phyloP scores from a whole-genome alignment of 2,888 invertebrate species.

The Tetheella fluctuosa region DNA sequence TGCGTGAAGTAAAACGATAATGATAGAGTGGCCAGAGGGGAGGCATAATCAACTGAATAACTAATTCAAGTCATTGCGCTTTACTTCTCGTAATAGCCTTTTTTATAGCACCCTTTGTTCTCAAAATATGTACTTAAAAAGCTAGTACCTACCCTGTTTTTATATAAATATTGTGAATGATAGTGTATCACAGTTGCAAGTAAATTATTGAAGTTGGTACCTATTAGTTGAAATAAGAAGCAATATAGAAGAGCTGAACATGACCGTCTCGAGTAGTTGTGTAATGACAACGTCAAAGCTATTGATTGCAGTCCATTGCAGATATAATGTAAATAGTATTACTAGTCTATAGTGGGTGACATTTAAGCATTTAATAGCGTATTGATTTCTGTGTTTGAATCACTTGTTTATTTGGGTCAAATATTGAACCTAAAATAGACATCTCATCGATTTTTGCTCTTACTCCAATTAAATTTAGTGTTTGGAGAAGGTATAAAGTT shows the following conservation, averaged over 20 bases:
- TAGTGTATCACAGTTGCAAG: too few species aligned
- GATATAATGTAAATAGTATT: too few species aligned
- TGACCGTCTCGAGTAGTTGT: not conserved
- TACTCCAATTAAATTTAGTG: too few species aligned
- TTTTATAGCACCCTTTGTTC: constrained; percentile 69
- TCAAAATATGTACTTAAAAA: constrained; percentile 42
- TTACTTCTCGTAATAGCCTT: constrained; percentile 68
- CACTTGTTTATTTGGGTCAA: not conserved
- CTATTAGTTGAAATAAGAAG: too few species aligned
- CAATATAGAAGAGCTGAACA: not conserved
- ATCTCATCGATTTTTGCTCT: too few species aligned
- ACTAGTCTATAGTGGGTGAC: not conserved
- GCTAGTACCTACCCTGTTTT: too few species aligned
- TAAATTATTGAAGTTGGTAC: too few species aligned
- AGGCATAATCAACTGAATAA: constrained; percentile 80
- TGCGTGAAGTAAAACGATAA: constrained; percentile 77
- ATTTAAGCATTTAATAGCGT: not conserved
- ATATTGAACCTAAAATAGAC: not conserved
- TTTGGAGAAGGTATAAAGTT: too few species aligned
- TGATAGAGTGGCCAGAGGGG: constrained; percentile 81
- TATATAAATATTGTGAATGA: constrained; percentile 63
- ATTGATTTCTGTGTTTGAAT: not conserved
- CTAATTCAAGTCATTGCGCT: constrained; percentile 81
- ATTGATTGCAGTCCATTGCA: not conserved
- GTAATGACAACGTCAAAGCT: not conserved